These are phyloP conservation scores for Pterocles burchelli DNA, from an alignment of 2,113 vertebrate species.

Conservation along the genomic window DNA sequence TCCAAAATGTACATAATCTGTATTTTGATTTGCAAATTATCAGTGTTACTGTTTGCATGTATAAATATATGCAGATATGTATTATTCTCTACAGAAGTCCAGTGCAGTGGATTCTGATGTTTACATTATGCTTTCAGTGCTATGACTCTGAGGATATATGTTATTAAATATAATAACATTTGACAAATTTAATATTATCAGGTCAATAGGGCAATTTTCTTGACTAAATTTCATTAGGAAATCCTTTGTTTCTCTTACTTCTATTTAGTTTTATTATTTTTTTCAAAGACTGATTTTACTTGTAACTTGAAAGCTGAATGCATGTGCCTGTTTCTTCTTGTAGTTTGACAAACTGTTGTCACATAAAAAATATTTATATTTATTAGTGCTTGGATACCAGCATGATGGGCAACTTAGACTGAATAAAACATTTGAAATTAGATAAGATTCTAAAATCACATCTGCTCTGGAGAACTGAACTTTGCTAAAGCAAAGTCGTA, in stretches of 20 bases:
- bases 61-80: neutral
- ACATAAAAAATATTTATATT: neutral
- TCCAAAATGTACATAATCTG: neutral
- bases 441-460: neutral
- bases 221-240: conserved; percentile 11
- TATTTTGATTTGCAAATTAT: neutral
- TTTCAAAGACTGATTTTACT: neutral
- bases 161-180: neutral
- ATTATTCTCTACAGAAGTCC: neutral
- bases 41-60: neutral
- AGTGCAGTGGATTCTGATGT: neutral
- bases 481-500: neutral
- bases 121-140: neutral
- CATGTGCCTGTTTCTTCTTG: neutral
- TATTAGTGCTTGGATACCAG: neutral
- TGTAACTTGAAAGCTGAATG: neutral
- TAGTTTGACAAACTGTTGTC: neutral
- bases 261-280: neutral
- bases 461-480: neutral
- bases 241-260: neutral
- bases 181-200: neutral
- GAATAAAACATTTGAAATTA: neutral
- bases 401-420: neutral
- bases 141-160: neutral
- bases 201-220: neutral